A percentile compares a stretch with the other conserved stretches of the same genome.
These are phyloP conservation scores for Phlogophora meticulosa DNA, from an alignment of 2,888 invertebrate species.

Conservation along the genomic window DNA sequence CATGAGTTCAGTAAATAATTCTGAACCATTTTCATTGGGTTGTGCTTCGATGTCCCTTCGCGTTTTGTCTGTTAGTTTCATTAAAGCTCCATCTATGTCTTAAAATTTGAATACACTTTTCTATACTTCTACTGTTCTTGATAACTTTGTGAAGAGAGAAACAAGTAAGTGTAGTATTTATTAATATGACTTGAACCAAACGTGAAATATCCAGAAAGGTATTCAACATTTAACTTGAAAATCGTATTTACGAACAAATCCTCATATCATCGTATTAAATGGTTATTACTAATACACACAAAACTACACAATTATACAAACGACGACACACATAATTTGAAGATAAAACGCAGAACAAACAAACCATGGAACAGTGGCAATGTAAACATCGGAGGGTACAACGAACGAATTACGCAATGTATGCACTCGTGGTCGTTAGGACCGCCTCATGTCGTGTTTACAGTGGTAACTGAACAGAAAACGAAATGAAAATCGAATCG, in stretches of 20 bases:
- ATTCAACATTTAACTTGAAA: too few species aligned
- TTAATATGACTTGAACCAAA: too few species aligned
- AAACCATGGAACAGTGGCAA: constrained; percentile 25
- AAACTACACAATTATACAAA: not conserved
- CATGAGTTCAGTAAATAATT: too few species aligned
- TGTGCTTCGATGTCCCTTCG: too few species aligned
- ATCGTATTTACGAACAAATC: not conserved
- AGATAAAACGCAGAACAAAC: constrained; percentile 30
- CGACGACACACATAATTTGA: not conserved
- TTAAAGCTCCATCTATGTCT: too few species aligned
- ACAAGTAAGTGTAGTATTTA: too few species aligned
- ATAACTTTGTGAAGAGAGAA: too few species aligned
- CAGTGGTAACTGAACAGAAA: constrained; percentile 58
- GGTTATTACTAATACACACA: not conserved
- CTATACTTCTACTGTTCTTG: too few species aligned
- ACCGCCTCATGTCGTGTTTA: constrained; percentile 55
- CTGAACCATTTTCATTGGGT: too few species aligned
- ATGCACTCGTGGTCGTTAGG: constrained; percentile 34
- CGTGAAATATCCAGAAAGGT: too few species aligned
- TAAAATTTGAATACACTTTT: too few species aligned
- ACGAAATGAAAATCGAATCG: constrained; percentile 54
- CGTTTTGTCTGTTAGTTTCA: too few species aligned
- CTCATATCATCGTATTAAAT: not conserved
- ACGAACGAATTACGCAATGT: constrained; percentile 53
- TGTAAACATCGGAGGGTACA: constrained; percentile 46